Evolutionary conservation across 2,113 vertebrate genomes (phyloP), one percentile per base, ranked within the genome.

Genomic region (Zootoca vivipara): DNA sequence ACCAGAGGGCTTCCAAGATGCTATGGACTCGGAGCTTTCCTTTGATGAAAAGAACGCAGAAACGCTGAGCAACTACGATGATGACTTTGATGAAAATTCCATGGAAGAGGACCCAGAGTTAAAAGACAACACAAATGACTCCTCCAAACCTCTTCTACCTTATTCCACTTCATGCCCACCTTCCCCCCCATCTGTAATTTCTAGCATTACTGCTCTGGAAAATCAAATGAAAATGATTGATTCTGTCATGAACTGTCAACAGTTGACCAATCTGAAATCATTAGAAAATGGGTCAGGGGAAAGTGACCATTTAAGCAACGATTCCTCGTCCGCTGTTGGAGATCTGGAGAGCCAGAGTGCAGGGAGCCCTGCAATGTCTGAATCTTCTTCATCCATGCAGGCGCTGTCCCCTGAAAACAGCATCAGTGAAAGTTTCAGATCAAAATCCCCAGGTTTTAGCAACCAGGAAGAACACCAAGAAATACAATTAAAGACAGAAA

Each of bases 181-280:
- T 91, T 99, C 99, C 0, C 99, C 99, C 0, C 99, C 99, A 75
- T 99, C 99, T 0, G 98, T 99, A 86, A 99, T 99, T 91, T 99
- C 99, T 92, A 99, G 98, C 96, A 99, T 99, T 58, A 98, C 98
- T 75, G 98, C 98, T 79, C 97, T 99, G 94, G 99, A 99, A 96
- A 99, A 99, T 96, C 99, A 99, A 95, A 99, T 99, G 98, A 99
- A 99, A 94, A 98, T 99, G 98, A 99, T 98, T 46, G 99, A 99
- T 96, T 98, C 98, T 46, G 98, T 98, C 93, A 97, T 98, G 96
- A 98, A 97, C 96, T 98, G 98, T 90, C 97, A 95, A 83, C 98
- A 97, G 86, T 96, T 98, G 88, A 96, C 98, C 88, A 93, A 96
- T 93, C 93, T 97, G 85, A 99, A 98, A 97, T 96, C 97, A 7